These are phyloP conservation scores for Ardeotis arabs DNA, from an alignment of 2,113 vertebrate species.

Conservation along the genomic window DNA sequence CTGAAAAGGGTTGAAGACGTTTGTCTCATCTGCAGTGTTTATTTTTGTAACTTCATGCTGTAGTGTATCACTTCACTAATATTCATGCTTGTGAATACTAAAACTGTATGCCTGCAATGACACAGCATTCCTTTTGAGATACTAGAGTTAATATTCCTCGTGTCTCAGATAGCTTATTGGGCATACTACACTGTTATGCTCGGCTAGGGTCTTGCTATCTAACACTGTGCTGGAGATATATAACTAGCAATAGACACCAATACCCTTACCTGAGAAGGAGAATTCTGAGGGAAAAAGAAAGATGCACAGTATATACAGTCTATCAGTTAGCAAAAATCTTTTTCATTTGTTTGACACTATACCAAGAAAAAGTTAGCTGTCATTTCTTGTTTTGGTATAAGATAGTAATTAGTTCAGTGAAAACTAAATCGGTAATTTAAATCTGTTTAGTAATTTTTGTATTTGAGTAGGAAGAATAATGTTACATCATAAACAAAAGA, in stretches of 20 bases:
- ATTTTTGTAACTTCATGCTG: neutral
- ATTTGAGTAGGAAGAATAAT: conserved; percentile 15
- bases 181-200: neutral
- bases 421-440: conserved; percentile 38
- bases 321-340: neutral
- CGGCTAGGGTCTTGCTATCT: neutral
- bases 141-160: rapidly evolving
- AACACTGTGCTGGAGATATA: neutral
- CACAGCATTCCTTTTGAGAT: neutral
- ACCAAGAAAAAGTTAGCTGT: neutral
- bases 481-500: conserved; percentile 31
- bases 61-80: neutral
- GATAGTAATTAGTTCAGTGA: neutral
- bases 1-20: neutral
- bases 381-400: neutral
- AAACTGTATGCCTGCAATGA: neutral
- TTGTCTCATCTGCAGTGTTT: neutral
- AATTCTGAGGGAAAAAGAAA: neutral
- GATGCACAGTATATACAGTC: neutral
- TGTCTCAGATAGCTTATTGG: neutral
- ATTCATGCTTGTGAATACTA: neutral
- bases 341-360: neutral
- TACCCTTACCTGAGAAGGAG: neutral
- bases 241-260: neutral
- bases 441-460: conserved; percentile 31